Evolutionary conservation across 2,888 invertebrate species (phyloP).

Genomic region (Oligia strigilis): DNA sequence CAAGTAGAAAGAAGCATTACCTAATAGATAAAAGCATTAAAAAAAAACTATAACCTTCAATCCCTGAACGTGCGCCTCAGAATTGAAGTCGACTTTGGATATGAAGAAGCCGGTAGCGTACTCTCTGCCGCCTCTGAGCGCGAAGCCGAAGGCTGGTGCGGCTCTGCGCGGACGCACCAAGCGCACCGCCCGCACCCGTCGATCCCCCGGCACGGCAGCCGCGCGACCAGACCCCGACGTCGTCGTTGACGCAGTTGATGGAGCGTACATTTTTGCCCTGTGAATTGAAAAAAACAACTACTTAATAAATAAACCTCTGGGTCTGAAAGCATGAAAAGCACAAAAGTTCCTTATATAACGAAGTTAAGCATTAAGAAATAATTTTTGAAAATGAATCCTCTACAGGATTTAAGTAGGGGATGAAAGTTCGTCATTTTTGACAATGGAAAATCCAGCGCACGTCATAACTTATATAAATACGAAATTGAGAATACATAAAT

Average conservation of each 20-base stretch:
- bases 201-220: constrained; percentile 73
- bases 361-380: neutral
- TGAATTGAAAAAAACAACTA: constrained; percentile 37
- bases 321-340: neutral
- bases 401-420: neutral
- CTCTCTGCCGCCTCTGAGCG: constrained; percentile 96
- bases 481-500: neutral
- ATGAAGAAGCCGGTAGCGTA: constrained; percentile 98
- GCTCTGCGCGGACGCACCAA: constrained; percentile 85
- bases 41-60: constrained; percentile 92
- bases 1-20: neutral
- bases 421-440: neutral
- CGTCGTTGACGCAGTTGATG: constrained; percentile 84
- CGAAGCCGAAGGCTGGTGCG: constrained; percentile 94
- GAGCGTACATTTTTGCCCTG: constrained; percentile 82
- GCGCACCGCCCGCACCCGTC: constrained; percentile 85
- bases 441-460: neutral
- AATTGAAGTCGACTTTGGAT: constrained; percentile 96
- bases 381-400: neutral
- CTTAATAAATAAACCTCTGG: neutral
- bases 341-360: neutral
- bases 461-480: neutral
- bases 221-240: constrained; percentile 83
- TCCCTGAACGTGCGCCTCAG: constrained; percentile 96
- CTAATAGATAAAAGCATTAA: neutral